phyloP scores from a whole-genome alignment of 1,140 invertebrate species.

The Battus philenor region DNA sequence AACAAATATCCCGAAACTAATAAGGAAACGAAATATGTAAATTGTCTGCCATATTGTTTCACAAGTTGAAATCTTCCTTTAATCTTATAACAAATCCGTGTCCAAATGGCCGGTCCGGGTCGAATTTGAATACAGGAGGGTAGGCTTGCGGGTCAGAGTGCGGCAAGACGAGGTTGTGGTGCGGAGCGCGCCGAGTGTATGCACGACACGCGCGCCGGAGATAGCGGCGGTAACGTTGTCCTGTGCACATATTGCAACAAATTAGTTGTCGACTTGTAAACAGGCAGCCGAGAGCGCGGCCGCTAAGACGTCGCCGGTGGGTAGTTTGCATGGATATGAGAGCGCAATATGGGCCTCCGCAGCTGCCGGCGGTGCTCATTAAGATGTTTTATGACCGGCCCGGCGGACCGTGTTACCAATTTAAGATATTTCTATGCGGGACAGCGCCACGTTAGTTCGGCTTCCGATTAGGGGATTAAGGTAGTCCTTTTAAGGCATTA shows the following conservation, averaged over 20 bases:
- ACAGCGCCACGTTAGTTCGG: conserved; percentile 68
- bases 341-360: conserved; percentile 63
- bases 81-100: conserved; percentile 78
- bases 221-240: conserved; percentile 69
- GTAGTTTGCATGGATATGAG: conserved; percentile 75
- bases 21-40: conserved; percentile 76
- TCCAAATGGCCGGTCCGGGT: conserved; percentile 71
- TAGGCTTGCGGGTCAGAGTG: conserved; percentile 57
- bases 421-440: conserved; percentile 75
- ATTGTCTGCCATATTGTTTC: conserved; percentile 75
- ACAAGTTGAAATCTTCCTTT: conserved; percentile 77
- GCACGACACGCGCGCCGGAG: conserved; percentile 67
- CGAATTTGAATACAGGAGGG: conserved; percentile 75
- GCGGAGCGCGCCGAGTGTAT: conserved; percentile 62
- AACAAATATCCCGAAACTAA: conserved; percentile 76
- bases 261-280: conserved; percentile 76
- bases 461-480: conserved; percentile 73
- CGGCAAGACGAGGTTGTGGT: conserved; percentile 37
- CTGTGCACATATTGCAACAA: conserved; percentile 77
- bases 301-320: conserved; percentile 65
- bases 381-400: conserved; percentile 73
- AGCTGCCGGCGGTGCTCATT: conserved; percentile 71
- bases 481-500: conserved; percentile 68
- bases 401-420: conserved; percentile 71
- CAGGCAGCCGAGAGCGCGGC: conserved; percentile 64